Base-by-base conservation (phyloP, 2,797 vertebrate genomes). In the Enteromius mattozi region DNA sequence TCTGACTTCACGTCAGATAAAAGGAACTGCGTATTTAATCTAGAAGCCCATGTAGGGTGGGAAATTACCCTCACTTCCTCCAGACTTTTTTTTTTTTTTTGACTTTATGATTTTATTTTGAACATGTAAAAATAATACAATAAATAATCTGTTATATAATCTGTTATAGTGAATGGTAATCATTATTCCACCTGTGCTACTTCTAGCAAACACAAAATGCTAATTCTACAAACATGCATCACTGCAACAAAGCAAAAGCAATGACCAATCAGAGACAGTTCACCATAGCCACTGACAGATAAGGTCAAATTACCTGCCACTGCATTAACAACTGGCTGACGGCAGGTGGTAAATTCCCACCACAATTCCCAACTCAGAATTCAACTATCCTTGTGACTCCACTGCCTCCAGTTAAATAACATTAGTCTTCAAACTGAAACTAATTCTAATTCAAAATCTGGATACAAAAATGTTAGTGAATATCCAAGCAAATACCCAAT, bases 271-370 rank as follows among this genome's bases (percentile, higher is more conserved):
- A 40, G 65, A 35, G 13, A n/a, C 30, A 6, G 8, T 30, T 79
- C 42, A n/a, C 17, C 19, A 66, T 61, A 49, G 3, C 6, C 49
- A 47, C 6, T 6, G 61, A 45, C 17, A 13, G 65, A 80, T 37
- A 69, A 19, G 65, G 21, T n/a, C n/a, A 69, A 54, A 13, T 35
- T 49, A 51, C 30, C 13, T 33, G 33, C 61, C 13, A 19, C 7
- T 40, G 35, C 6, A 33, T 12, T 19, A 1, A 3, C 68, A 71
- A 27, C 54, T 16, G 17, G 9, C 27, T 16, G 24, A 16, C 71
- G 8, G 17, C 79, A 81, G 79, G 1, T 81, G 66, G 51, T 69
- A 40, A 69, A 54, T 54, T 80, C 47, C 65, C 78, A 80, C 65
- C 14, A 2, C 9, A n/a, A 13, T 54, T 54, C 9, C 47, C 42